phyloP scores from a whole-genome alignment of 1,140 invertebrate genomes.

The Nasonia vitripennis region DNA sequence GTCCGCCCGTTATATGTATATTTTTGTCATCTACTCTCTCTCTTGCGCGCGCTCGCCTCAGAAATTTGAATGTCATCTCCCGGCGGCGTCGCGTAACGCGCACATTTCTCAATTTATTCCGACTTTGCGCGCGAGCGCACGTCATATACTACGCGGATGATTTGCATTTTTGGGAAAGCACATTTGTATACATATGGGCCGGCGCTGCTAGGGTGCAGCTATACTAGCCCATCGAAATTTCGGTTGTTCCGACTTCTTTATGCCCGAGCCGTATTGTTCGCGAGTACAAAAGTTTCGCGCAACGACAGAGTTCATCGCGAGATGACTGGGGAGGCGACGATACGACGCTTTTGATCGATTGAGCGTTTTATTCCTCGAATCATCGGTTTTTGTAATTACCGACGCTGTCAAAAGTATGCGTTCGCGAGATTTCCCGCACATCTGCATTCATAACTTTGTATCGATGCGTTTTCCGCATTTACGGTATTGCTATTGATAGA shows the following conservation, averaged over 20 bases:
- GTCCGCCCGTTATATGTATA: slow-evolving; percentile 61
- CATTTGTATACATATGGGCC: slow-evolving; percentile 19
- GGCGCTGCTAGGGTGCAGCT: background rate
- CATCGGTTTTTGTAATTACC: background rate
- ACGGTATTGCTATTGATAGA: background rate
- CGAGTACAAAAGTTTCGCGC: background rate
- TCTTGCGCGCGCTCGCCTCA: background rate
- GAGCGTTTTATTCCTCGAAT: background rate
- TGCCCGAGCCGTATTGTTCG: background rate
- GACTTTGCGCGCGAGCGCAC: slow-evolving; percentile 42
- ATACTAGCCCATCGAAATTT: slow-evolving; percentile 14
- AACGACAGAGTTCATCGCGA: background rate
- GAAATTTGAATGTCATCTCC: slow-evolving; percentile 71
- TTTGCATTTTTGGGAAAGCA: slow-evolving; percentile 67
- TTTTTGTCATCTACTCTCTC: slow-evolving; percentile 67
- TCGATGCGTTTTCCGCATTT: background rate
- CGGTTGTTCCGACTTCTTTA: slow-evolving; percentile 7
- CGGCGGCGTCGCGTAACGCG: slow-evolving; percentile 45
- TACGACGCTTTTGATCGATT: background rate
- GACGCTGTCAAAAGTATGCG: background rate
- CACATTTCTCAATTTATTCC: slow-evolving; percentile 69
- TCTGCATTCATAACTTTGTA: slow-evolving; percentile 3
- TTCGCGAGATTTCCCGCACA: background rate
- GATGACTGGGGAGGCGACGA: background rate
- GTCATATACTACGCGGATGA: slow-evolving; percentile 56